These are phyloP conservation scores for Symphodus melops DNA, from an alignment of 2,113 vertebrate species.

Conservation along the genomic window DNA sequence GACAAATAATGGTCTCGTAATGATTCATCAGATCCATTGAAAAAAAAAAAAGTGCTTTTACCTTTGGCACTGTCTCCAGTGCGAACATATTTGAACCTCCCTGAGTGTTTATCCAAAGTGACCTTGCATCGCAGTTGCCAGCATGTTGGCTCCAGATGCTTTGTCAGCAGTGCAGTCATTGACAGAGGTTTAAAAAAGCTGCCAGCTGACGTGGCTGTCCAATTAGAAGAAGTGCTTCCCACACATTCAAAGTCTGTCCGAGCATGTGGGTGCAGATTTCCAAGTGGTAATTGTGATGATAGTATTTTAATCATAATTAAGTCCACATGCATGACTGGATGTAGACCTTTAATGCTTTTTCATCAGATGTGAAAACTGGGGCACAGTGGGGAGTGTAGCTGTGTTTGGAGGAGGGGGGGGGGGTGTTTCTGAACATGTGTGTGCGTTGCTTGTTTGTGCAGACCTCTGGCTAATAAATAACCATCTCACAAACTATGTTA, in stretches of 20 bases:
- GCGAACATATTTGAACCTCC: slow-evolving; percentile 33
- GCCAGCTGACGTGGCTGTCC: slow-evolving; percentile 76
- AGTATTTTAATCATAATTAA: slow-evolving; percentile 75
- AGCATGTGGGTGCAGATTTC: slow-evolving; percentile 66
- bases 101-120: slow-evolving; percentile 70
- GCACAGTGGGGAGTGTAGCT: slow-evolving; percentile 43
- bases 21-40: background rate
- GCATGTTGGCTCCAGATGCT: slow-evolving; percentile 70
- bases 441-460: slow-evolving; percentile 40
- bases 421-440: slow-evolving; percentile 7
- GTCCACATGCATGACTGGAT: slow-evolving; percentile 66
- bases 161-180: slow-evolving; percentile 72
- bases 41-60: background rate
- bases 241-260: slow-evolving; percentile 53
- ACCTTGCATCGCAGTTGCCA: slow-evolving; percentile 58
- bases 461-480: slow-evolving; percentile 72
- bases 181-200: slow-evolving; percentile 72
- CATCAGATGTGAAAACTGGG: slow-evolving; percentile 62
- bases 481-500: slow-evolving; percentile 17
- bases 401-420: background rate
- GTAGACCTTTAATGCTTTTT: slow-evolving; percentile 49
- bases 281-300: slow-evolving; percentile 59
- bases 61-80: slow-evolving; percentile 29
- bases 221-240: slow-evolving; percentile 79
- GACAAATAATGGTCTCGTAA: background rate